Evolutionary conservation across 2,797 vertebrate species (phyloP).

Genomic region (Ficedula albicollis): DNA sequence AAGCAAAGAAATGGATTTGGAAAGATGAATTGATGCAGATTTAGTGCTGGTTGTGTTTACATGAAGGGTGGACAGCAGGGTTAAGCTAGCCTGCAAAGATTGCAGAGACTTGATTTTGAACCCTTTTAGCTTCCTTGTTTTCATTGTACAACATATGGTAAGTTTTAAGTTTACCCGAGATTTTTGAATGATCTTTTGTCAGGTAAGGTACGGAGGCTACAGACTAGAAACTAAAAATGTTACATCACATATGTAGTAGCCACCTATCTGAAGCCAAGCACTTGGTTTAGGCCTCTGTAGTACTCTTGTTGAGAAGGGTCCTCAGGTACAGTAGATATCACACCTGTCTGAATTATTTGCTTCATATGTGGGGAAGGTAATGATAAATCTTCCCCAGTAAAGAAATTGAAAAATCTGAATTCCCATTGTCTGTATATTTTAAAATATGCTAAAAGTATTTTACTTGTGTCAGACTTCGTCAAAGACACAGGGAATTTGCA

Average conservation of each 20-base stretch:
- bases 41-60: neutral
- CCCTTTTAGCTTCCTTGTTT: neutral
- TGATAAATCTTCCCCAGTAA: neutral
- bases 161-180: neutral
- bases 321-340: neutral
- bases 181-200: neutral
- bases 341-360: neutral
- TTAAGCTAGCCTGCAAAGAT: neutral
- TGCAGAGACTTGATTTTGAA: neutral
- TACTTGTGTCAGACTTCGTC: neutral
- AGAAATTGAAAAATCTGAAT: accelerated
- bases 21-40: neutral
- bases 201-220: neutral
- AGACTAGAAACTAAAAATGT: neutral
- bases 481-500: neutral
- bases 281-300: neutral
- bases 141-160: accelerated
- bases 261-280: neutral
- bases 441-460: neutral
- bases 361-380: neutral
- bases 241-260: neutral
- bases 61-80: neutral
- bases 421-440: neutral
- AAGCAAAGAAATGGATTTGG: neutral
- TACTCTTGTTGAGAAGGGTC: neutral